A percentile compares a stretch with the other conserved stretches of the same genome.
phyloP scores from a whole-genome alignment of 2,797 vertebrate species.

The Eleutherodactylus coqui region DNA sequence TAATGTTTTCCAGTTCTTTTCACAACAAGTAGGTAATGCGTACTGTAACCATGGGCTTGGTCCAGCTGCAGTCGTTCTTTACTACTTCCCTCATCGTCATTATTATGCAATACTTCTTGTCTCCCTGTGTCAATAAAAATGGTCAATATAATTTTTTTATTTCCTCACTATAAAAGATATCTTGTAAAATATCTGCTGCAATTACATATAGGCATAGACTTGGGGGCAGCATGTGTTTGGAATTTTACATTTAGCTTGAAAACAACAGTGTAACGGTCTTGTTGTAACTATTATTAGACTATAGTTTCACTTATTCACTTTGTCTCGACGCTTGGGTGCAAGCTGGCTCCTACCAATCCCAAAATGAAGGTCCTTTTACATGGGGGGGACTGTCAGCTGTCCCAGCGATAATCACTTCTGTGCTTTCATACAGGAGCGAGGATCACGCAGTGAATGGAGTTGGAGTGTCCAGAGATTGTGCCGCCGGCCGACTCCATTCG shows the following conservation, averaged over 20 bases:
- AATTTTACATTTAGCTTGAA: background rate
- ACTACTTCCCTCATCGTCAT: background rate
- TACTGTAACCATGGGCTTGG: background rate
- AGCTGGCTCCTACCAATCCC: too few relatives aligned
- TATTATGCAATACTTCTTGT: background rate
- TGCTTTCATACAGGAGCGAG: too few relatives aligned
- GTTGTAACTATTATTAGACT: background rate
- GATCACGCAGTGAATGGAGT: too few relatives aligned
- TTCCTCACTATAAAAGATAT: background rate
- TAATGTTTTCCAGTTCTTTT: background rate
- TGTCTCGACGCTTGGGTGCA: background rate
- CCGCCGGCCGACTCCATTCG: too few relatives aligned
- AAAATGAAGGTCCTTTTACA: too few relatives aligned
- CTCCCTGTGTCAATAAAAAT: background rate
- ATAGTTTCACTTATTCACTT: background rate
- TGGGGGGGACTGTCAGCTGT: too few relatives aligned
- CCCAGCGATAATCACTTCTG: too few relatives aligned
- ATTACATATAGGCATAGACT: background rate
- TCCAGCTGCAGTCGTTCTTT: background rate
- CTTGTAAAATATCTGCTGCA: background rate
- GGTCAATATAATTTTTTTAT: background rate
- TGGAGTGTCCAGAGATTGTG: too few relatives aligned
- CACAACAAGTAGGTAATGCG: background rate
- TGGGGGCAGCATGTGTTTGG: background rate
- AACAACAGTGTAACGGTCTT: background rate